Percentiles rank a stretch among this genome's conserved stretches.
Conservation (phyloP, 2,888 invertebrate species). For the Leucoma salicis region DNA sequence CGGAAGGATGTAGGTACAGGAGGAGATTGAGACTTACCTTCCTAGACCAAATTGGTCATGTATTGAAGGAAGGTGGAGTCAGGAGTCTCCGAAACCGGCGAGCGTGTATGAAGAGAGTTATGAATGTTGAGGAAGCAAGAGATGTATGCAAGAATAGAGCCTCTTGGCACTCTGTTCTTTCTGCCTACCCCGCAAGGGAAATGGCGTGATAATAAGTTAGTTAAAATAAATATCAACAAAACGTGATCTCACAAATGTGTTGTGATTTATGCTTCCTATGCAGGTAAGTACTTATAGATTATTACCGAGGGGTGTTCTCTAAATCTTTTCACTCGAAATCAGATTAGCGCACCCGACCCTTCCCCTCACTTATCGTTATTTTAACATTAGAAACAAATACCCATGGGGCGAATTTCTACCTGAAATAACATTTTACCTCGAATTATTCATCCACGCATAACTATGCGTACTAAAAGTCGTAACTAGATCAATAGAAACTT, state of each 20-base stretch:
- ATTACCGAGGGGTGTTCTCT: conserved; percentile 60
- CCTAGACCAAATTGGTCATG: no score
- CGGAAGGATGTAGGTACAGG: no score
- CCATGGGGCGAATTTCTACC: conserved; percentile 42
- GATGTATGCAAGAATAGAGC: no score
- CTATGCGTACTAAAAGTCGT: conserved; percentile 4
- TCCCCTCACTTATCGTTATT: conserved; percentile 62
- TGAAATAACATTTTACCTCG: conserved; percentile 50
- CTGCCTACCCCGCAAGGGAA: no score
- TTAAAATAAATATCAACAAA: not conserved
- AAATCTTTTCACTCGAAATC: conserved; percentile 74
- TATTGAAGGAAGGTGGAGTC: no score
- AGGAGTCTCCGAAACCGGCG: no score
- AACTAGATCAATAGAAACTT: conserved; percentile 10
- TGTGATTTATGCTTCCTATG: not conserved
- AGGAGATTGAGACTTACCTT: no score
- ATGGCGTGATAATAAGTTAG: no score
- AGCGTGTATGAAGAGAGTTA: no score
- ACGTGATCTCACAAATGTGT: not conserved
- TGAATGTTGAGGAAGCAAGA: no score
- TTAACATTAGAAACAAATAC: conserved; percentile 56
- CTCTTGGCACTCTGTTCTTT: no score
- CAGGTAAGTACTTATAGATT: conserved; percentile 36
- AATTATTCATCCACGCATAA: conserved; percentile 7
- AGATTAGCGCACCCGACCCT: conserved; percentile 63